A percentile compares a stretch with the other conserved stretches of the same genome.
phyloP scores from a whole-genome alignment of 1,140 invertebrate species.

The Sitobion miscanthi region DNA sequence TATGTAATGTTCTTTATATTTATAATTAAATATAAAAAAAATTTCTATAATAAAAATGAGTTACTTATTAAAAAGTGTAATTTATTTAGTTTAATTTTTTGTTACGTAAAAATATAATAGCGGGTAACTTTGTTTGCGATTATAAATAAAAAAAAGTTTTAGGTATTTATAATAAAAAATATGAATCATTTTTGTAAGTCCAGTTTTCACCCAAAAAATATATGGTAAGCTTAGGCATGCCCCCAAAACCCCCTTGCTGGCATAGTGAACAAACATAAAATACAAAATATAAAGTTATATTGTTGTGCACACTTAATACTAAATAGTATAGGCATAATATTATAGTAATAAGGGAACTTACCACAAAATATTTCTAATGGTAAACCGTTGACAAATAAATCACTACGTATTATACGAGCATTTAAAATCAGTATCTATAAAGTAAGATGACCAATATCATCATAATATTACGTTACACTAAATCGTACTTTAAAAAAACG shows the following conservation, averaged over 20 bases:
- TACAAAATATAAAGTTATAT: not conserved
- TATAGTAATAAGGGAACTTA: not conserved
- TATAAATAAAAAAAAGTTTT: too few relatives aligned
- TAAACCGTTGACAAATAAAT: not conserved
- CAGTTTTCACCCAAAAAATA: too few relatives aligned
- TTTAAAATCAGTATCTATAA: not conserved
- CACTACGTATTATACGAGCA: not conserved
- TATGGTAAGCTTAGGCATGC: too few relatives aligned
- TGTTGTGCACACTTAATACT: not conserved
- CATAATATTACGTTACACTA: not conserved
- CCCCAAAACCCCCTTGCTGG: not conserved
- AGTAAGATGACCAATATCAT: not conserved
- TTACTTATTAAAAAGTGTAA: too few relatives aligned
- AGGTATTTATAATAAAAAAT: too few relatives aligned
- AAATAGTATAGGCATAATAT: not conserved
- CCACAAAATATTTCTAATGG: not conserved
- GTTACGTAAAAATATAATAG: too few relatives aligned
- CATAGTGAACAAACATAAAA: not conserved
- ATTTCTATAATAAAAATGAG: too few relatives aligned
- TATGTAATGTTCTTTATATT: too few relatives aligned
- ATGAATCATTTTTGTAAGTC: too few relatives aligned
- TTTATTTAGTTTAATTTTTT: too few relatives aligned
- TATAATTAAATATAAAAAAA: too few relatives aligned
- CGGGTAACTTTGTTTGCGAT: too few relatives aligned
- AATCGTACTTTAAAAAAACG: not conserved